phyloP scores from a whole-genome alignment of 2,888 invertebrate species.

The Cinara cedri region DNA sequence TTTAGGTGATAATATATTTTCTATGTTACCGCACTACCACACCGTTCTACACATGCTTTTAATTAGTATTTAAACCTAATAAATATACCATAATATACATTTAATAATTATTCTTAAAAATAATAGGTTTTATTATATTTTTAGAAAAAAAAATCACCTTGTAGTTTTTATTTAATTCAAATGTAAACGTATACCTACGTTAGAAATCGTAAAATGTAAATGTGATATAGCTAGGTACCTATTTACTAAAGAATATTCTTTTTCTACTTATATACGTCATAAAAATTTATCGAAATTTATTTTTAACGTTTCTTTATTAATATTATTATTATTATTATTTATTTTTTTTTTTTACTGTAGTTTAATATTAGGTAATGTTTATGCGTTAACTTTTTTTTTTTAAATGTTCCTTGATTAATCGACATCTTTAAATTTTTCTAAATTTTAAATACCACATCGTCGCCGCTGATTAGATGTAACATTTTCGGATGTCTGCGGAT shows the following conservation, averaged over 20 bases:
- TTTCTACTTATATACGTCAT: not conserved
- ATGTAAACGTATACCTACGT: not conserved
- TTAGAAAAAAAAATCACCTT: no score
- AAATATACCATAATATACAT: no score
- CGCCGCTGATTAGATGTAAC: not conserved
- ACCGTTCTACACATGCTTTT: not conserved
- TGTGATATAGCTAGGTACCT: not conserved
- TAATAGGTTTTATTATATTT: no score
- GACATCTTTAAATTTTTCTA: not conserved
- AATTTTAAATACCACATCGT: constrained; percentile 7
- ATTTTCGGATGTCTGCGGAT: not conserved
- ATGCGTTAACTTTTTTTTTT: not conserved
- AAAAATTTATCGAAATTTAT: not conserved
- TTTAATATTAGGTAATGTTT: not conserved
- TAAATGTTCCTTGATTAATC: constrained; percentile 22
- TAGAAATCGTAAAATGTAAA: not conserved
- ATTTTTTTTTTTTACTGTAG: not conserved
- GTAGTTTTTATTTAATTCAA: not conserved
- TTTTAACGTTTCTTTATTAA: not conserved
- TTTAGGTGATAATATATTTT: no score
- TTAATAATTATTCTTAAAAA: no score
- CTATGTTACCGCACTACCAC: no score
- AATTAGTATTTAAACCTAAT: not conserved
- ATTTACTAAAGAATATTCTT: no score
- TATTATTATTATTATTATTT: not conserved